Evolutionary conservation across 2,113 vertebrate species (phyloP), one percentile per base, ranked within the genome.

Genomic region (Syngnathus typhle): DNA sequence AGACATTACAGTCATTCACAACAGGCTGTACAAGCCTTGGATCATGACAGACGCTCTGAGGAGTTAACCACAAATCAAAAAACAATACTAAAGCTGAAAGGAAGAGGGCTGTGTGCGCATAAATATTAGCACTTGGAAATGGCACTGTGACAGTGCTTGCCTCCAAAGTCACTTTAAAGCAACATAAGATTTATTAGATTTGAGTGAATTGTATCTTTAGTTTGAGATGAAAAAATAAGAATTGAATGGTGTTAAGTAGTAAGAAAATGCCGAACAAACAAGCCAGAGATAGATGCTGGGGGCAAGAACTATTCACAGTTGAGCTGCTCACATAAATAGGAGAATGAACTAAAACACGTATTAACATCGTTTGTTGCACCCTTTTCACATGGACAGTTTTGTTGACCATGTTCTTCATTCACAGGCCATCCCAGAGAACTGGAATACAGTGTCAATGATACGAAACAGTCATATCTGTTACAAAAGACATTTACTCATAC

Each of bases 1-100:
- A 76, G 73, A 82, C 85, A 91, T 90, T 88, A 87, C 70, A 84
- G 78, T 91, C 85, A 91, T 89, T 90, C 88, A 80, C 77, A 81
- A 80, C 81, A 87, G 81, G 85, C 82, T 74, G 73, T 78, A 84
- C 73, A 87, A 84, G 75, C 58, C 82, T 84, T 81, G 80, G 75
- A 88, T 90, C 77, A 82, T 39, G 65, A 75, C 64, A 39, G 72
- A 73, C 75, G 66, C 85, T 88, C 86, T 83, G 82, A 86, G 85
- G 80, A 82, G 78, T 78, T 73, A 85, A 88, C 87, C 81, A 46
- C 86, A 89, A 86, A 85, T 54, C 9, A 43, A 43, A 65, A 60
- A 70, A 61, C 58, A 73, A 80, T 74, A 72, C 75, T 71, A 63
- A 61, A 60, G 65, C 60, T 65, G 68, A 77, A 73, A 85, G 78